phyloP scores from a whole-genome alignment of 2,888 invertebrate genomes.

The Ormyrus rosae region DNA sequence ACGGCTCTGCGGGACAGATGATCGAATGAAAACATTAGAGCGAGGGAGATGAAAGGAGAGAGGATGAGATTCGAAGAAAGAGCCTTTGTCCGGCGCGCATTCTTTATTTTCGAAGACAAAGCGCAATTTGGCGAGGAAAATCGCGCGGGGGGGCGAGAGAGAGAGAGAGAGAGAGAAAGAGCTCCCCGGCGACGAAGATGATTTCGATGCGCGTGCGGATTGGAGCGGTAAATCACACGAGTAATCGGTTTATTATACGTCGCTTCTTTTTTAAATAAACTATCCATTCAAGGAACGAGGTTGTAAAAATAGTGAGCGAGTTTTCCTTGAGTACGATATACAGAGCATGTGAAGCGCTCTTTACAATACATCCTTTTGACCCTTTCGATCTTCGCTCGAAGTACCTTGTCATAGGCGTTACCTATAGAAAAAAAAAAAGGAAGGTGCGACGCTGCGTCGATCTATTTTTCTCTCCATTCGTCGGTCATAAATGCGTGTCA shows the following conservation, averaged over 20 bases:
- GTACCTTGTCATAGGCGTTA: not conserved
- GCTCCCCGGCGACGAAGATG: not conserved
- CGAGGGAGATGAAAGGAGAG: not conserved
- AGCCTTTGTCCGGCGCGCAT: conserved; percentile 24
- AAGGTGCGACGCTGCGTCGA: not conserved
- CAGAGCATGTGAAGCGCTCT: conserved; percentile 16
- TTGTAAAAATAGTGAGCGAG: conserved; percentile 33
- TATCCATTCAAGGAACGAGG: conserved; percentile 13
- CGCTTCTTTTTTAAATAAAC: not conserved
- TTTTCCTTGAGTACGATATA: conserved; percentile 31
- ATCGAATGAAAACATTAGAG: conserved; percentile 47
- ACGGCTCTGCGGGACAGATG: conserved; percentile 47
- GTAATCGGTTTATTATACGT: too few species aligned
- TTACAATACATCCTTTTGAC: conserved; percentile 30
- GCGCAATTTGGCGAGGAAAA: conserved; percentile 1
- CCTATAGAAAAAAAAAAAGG: conserved; percentile 2
- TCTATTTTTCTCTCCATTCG: conserved; percentile 46
- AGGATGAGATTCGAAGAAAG: conserved; percentile 18
- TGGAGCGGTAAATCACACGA: too few species aligned
- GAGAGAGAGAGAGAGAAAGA: not conserved
- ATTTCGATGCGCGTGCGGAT: not conserved
- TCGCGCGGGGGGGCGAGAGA: too few species aligned
- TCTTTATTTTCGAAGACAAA: conserved; percentile 32
- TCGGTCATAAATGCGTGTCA: conserved; percentile 42
- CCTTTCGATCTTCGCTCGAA: conserved; percentile 16